Conservation (phyloP, 2,113 vertebrate genomes). For the Pardalotus punctatus region DNA sequence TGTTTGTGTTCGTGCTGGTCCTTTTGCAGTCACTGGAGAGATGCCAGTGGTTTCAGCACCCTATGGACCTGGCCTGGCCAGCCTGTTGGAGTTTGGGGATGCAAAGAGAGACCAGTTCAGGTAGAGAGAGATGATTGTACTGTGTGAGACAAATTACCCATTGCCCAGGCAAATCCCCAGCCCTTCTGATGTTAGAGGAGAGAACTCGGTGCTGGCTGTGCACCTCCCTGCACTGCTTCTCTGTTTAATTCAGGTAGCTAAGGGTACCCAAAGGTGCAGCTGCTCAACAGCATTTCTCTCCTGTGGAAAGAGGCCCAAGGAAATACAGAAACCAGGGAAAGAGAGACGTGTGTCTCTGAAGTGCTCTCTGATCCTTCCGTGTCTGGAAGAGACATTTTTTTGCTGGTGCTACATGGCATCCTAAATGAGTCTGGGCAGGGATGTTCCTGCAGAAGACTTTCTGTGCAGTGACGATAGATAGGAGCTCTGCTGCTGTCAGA, state of each 20-base stretch:
- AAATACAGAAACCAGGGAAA: background rate
- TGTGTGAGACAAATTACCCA: background rate
- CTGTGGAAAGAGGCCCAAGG: background rate
- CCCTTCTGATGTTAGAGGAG: background rate
- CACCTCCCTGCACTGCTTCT: accelerated
- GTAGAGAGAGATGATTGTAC: background rate
- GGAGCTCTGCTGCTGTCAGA: background rate
- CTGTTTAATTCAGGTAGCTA: background rate
- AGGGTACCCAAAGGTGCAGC: background rate
- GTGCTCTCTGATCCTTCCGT: background rate
- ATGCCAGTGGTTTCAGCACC: background rate
- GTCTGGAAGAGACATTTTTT: background rate
- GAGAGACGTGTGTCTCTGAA: background rate
- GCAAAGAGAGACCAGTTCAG: background rate
- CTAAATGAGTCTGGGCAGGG: background rate
- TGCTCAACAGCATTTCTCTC: background rate
- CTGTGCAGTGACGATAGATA: background rate
- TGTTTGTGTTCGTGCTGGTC: background rate
- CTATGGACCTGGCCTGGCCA: background rate
- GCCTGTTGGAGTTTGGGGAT: background rate
- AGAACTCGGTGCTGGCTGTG: accelerated
- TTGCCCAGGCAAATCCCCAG: background rate
- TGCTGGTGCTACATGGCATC: background rate
- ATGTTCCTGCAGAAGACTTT: background rate
- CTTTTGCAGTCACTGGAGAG: background rate